Evolutionary conservation across 1,140 invertebrate genomes (phyloP).

Genomic region (Drosophila grimshawi): DNA sequence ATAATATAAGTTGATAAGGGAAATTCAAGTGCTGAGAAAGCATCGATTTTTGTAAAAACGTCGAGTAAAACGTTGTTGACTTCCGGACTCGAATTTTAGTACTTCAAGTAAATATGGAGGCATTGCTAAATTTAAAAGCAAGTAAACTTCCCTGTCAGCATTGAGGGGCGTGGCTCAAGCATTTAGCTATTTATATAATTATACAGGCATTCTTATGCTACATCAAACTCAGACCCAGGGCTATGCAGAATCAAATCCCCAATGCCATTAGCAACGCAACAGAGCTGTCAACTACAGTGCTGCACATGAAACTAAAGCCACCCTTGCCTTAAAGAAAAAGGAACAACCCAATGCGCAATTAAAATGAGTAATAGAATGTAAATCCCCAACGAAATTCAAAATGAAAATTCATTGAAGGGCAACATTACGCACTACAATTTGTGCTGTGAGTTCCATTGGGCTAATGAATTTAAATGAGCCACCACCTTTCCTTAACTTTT

Average conservation of each 20-base stretch:
- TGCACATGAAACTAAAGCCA: slow-evolving; percentile 30
- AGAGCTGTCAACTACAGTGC: slow-evolving; percentile 70
- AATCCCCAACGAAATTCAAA: slow-evolving; percentile 28
- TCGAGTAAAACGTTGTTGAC: not conserved
- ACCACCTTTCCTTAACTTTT: slow-evolving; percentile 46
- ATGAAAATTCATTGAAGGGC: slow-evolving; percentile 52
- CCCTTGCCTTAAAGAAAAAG: slow-evolving; percentile 29
- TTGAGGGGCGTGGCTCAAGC: slow-evolving; percentile 37
- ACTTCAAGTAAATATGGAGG: too few relatives aligned
- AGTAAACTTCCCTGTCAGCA: slow-evolving; percentile 19
- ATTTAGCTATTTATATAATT: slow-evolving; percentile 64
- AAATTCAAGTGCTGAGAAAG: too few relatives aligned
- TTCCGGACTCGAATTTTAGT: not conserved
- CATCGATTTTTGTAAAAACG: too few relatives aligned
- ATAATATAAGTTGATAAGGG: too few relatives aligned
- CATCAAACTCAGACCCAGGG: slow-evolving; percentile 34
- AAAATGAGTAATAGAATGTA: slow-evolving; percentile 51
- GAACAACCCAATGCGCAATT: slow-evolving; percentile 53
- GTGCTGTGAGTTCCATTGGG: slow-evolving; percentile 5
- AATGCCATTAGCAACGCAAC: slow-evolving; percentile 64
- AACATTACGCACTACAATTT: slow-evolving; percentile 36
- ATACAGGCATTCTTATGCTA: slow-evolving; percentile 60
- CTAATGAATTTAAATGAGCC: slow-evolving; percentile 76
- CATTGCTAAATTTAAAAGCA: too few relatives aligned
- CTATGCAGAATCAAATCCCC: slow-evolving; percentile 46